Evolutionary conservation across 2,888 invertebrate genomes (phyloP).

Genomic region (Marronus borbonicus): DNA sequence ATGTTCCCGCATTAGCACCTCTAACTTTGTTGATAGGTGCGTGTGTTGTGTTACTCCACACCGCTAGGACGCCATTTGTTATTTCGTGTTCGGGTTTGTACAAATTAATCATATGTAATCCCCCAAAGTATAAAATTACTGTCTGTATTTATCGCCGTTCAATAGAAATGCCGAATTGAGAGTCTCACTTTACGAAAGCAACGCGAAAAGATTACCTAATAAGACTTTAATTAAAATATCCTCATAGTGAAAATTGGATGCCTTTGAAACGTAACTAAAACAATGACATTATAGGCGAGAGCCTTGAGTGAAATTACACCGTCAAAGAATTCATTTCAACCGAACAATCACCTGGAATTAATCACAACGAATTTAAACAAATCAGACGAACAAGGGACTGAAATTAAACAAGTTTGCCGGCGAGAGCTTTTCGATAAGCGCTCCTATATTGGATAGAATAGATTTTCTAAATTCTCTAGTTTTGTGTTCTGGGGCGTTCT

Average conservation of each 20-base stretch:
- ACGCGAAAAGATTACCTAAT: slow-evolving; percentile 51
- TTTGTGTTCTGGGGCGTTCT: slow-evolving; percentile 53
- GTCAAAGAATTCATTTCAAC: slow-evolving; percentile 64
- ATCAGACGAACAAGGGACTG: slow-evolving; percentile 59
- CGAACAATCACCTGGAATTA: slow-evolving; percentile 65
- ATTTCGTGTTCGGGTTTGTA: too few relatives aligned
- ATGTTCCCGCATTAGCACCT: too few relatives aligned
- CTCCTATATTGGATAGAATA: slow-evolving; percentile 51
- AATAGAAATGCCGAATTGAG: not conserved
- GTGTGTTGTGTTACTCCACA: too few relatives aligned
- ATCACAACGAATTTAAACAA: slow-evolving; percentile 63
- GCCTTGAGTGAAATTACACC: slow-evolving; percentile 61
- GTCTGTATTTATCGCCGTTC: not conserved
- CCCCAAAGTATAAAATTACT: too few relatives aligned
- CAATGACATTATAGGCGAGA: slow-evolving; percentile 46
- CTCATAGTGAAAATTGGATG: slow-evolving; percentile 49
- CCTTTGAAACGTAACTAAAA: slow-evolving; percentile 48
- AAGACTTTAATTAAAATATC: slow-evolving; percentile 58
- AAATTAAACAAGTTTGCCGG: slow-evolving; percentile 60
- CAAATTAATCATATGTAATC: too few relatives aligned
- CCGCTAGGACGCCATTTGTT: too few relatives aligned
- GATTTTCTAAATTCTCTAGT: slow-evolving; percentile 56
- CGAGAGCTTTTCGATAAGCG: slow-evolving; percentile 55
- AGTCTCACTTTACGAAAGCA: not conserved
- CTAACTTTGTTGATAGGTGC: too few relatives aligned